Evolutionary conservation across 2,797 vertebrate species (phyloP).

Genomic region (Paramormyrops hopkinsi): DNA sequence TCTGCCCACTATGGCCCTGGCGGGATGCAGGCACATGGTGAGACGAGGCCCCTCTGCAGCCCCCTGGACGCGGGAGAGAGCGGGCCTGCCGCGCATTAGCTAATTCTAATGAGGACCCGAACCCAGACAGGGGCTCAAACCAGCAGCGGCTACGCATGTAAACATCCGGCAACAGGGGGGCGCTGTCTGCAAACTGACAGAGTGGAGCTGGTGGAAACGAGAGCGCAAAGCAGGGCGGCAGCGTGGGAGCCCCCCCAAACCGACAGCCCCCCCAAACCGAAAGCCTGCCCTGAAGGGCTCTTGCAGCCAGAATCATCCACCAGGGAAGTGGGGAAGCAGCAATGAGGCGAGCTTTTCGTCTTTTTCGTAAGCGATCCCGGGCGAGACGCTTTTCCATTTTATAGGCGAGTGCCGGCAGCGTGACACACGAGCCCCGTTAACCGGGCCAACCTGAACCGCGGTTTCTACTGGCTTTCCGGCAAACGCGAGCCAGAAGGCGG

Average conservation of each 20-base stretch:
- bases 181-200: background rate
- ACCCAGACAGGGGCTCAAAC: background rate
- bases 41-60: background rate
- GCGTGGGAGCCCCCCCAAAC: background rate
- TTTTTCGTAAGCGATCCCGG: background rate
- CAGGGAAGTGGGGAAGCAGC: background rate
- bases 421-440: background rate
- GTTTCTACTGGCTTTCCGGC: background rate
- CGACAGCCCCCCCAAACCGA: background rate
- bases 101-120: background rate
- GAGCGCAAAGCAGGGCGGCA: background rate
- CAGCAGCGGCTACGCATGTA: background rate
- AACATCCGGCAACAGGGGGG: background rate
- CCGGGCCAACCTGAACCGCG: background rate
- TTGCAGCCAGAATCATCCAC: background rate
- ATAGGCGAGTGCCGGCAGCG: background rate
- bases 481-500: background rate
- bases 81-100: background rate
- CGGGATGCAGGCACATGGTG: constrained; percentile 19
- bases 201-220: background rate
- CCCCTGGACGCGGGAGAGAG: background rate
- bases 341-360: background rate
- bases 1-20: constrained; percentile 81
- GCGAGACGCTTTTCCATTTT: background rate
- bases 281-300: background rate